phyloP scores from a whole-genome alignment of 23 tunicate genomes.

The Botrylloides violaceus region DNA sequence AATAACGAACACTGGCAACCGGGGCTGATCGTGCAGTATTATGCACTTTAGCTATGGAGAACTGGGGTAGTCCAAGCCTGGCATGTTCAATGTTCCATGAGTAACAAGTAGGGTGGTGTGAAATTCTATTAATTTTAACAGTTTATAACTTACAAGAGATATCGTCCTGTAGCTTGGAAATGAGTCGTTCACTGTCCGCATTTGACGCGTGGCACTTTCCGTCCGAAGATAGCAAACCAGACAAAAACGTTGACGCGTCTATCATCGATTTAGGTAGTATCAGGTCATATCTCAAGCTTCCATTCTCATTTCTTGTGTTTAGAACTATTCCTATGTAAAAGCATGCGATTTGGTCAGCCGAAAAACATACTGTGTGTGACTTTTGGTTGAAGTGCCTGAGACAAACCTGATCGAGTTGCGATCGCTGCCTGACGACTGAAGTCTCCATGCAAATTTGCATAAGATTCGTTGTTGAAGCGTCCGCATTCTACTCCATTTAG shows the following conservation, averaged over 20 bases:
- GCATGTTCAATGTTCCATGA: no score
- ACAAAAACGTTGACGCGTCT: neutral
- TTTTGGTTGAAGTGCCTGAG: no score
- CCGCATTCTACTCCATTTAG: neutral
- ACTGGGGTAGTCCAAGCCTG: no score
- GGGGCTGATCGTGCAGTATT: no score
- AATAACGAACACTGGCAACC: no score
- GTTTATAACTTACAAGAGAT: no score
- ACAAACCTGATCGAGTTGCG: neutral
- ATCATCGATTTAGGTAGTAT: neutral
- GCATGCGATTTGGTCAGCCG: no score
- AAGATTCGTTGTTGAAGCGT: neutral
- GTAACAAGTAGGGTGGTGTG: no score
- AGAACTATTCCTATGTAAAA: constrained; percentile 16
- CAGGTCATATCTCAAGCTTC: neutral
- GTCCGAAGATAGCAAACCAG: constrained; percentile 2
- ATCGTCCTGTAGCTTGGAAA: no score
- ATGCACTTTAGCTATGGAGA: no score
- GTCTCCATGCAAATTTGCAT: neutral
- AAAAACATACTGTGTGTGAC: no score
- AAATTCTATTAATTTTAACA: no score
- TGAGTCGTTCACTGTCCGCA: neutral
- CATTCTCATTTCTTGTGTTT: neutral
- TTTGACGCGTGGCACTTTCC: neutral
- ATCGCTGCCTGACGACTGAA: neutral